Base-by-base conservation (phyloP, 1,140 invertebrate species). In the Trichomalopsis sarcophagae region DNA sequence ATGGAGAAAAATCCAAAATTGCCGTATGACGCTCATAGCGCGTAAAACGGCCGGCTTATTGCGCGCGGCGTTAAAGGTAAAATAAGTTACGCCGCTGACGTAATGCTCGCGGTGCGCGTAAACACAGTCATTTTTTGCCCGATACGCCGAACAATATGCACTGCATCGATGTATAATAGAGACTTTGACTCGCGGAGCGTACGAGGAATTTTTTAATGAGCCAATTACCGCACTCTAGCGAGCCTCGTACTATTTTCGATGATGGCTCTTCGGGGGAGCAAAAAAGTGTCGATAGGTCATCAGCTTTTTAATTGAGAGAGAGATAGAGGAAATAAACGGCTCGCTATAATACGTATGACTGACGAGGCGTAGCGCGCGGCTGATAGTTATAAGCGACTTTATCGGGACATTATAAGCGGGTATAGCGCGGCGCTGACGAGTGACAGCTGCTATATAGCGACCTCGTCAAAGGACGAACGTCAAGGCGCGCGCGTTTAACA, bases 401-500 rank as follows among this genome's bases (percentile, higher is more conserved):
- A 84, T 84, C 84, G 68, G 21, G 73, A 74, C 71, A 44, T 40
- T 66, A 50, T 69, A 81, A 85, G 79, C 21, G 21, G 55, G 5
- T 62, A 81, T 47, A 82, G 7, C 78, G 79, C 44, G 77, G 11
- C 78, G 79, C 44, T 47, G 79, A 76, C 23, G 74, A 85, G 79
- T 77, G 73, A 77, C 80, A 77, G 75, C 78, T 80, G 78, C 75
- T 71, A 84, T n/a, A 66, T 6, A 77, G 13, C 75, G 75, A 84
- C 74, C 76, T 84, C 83, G 76, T 84, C 83, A 79, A 79, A 75
- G 73, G 55, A 77, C 71, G 66, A 68, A 73, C 40, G 40, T 69
- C n/a, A 13, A 71, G 21, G 62, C n/a, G 21, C 21, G 62, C n/a
- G 21, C 21, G n/a, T 44, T 30, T 78, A 27, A 68, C n/a, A 66